Evolutionary conservation across 2,797 vertebrate species (phyloP).

Genomic region (Potorous gilbertii): DNA sequence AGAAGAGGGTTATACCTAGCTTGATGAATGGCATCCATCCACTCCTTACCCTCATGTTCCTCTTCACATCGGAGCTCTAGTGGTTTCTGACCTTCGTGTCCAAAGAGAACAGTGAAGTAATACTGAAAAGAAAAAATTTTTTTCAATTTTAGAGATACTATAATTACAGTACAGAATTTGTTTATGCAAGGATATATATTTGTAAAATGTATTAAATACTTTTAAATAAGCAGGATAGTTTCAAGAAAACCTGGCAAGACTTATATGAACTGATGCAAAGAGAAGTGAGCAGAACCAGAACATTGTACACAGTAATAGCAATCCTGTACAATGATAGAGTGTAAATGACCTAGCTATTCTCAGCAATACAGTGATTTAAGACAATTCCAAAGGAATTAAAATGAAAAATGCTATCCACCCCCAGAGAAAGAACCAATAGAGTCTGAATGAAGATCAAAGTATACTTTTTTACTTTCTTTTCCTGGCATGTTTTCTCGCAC

Average conservation of each 20-base stretch:
- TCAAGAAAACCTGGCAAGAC: background rate
- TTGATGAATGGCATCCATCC: slow-evolving; percentile 98
- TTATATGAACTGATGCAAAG: background rate
- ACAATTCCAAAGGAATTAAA: background rate
- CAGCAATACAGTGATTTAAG: background rate
- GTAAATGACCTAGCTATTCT: background rate
- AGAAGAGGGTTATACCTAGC: slow-evolving; percentile 89
- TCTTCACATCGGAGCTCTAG: slow-evolving; percentile 97
- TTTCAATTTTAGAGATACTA: slow-evolving; percentile 46
- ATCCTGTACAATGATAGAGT: background rate
- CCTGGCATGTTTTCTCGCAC: background rate
- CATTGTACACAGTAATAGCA: background rate
- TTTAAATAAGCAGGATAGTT: background rate
- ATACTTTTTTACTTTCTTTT: background rate
- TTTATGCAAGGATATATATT: background rate
- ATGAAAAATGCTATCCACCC: background rate
- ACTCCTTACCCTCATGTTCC: slow-evolving; percentile 94
- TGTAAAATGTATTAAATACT: slow-evolving; percentile 21
- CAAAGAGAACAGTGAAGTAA: slow-evolving; percentile 96
- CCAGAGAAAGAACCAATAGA: background rate
- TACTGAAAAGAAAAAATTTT: slow-evolving; percentile 86
- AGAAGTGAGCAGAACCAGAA: background rate
- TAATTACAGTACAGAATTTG: background rate
- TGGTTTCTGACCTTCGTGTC: slow-evolving; percentile 97
- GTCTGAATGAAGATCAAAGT: background rate